Base-by-base conservation (phyloP, 1,140 invertebrate genomes). In the Drosophila quadrilineata region DNA sequence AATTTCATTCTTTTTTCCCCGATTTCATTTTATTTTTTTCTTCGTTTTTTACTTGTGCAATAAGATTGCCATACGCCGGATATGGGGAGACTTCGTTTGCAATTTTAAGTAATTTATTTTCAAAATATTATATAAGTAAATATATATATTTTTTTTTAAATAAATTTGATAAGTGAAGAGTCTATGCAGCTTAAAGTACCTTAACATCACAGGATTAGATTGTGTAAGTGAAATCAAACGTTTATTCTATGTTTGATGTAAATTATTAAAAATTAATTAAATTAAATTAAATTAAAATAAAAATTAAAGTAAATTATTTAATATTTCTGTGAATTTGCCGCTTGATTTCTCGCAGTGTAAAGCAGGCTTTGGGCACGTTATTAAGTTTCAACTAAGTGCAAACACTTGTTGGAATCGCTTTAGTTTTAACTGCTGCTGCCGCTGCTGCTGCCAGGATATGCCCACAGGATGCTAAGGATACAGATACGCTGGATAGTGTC, bases 381-480 rank as follows among this genome's bases (percentile, higher is more conserved):
- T 82, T 84, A 74, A 77, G 73, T 82, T 82, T 85, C 79, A 85
- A 85, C 69, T 53, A 77, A 85, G 60, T 85, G 59, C 69, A 45
- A n/a, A 14, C 77, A 69, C 56, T 71, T 67, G 59, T 60, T 70
- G 70, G 31, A 52, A 66, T 38, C 49, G 50, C 53, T 67, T 33
- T 53, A 33, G 48, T 68, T 71, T 67, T 64, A 71, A 63, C 35
- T 28, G 26, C 33, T 53, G 21, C n/a, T n/a, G n/a, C n/a, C n/a
- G n/a, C n/a, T n/a, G n/a, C n/a, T 31, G 54, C 65, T 64, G 16
- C 21, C 14, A n/a, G 5, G 16, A 26, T 6, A n/a, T 3, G 38
- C 10, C 6, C 17, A 4, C 9, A 31, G 28, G 28, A 1, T 33
- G 28, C n/a, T 10, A 36, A 40, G 36, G 36, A 40, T 40, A 10